Conservation (phyloP, 2,797 vertebrate species). For the Kryptolebias ocellatus region DNA sequence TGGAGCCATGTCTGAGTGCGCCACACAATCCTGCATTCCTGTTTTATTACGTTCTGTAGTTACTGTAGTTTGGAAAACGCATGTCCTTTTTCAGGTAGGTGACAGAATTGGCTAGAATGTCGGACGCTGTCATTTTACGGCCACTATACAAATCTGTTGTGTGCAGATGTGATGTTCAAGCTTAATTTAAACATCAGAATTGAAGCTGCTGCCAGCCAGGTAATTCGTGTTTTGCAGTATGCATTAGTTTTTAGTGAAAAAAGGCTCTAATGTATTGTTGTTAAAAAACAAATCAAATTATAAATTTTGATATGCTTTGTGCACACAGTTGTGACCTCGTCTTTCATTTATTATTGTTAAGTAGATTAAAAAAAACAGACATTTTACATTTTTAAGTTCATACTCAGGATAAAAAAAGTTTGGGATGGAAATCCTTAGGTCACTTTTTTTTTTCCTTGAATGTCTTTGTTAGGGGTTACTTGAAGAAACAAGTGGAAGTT, state of each 20-base stretch:
- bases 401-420: not conserved
- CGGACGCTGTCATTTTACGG: not conserved
- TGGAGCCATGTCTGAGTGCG: too few relatives aligned
- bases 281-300: not conserved
- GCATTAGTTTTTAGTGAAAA: not conserved
- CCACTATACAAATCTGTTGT: not conserved
- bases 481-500: slow-evolving; percentile 8
- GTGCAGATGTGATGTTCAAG: not conserved
- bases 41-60: not conserved
- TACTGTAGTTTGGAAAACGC: too few relatives aligned
- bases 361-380: too few relatives aligned
- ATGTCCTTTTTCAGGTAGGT: not conserved
- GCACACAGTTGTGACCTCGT: too few relatives aligned
- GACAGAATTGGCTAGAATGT: not conserved
- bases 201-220: not conserved
- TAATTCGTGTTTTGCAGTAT: not conserved
- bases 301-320: not conserved
- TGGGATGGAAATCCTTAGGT: not conserved
- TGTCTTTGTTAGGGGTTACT: not conserved
- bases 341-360: too few relatives aligned
- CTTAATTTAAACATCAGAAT: not conserved
- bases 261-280: not conserved
- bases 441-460: not conserved
- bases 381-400: too few relatives aligned
- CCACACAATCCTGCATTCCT: too few relatives aligned